phyloP scores from a whole-genome alignment of 2,113 vertebrate genomes.

The Nothobranchius kuhntae region DNA sequence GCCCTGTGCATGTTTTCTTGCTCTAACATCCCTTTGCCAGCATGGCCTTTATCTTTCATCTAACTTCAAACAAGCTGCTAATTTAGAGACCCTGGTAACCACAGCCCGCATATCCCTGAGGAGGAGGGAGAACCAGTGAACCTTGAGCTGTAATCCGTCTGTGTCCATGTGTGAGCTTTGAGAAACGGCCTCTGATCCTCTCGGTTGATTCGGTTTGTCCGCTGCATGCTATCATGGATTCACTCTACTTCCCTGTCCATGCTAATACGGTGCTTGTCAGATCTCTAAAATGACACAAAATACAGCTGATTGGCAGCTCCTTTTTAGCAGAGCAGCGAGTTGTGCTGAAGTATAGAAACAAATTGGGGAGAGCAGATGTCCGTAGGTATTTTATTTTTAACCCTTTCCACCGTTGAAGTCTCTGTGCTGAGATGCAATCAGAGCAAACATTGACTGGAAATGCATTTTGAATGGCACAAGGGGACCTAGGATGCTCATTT shows the following conservation, averaged over 20 bases:
- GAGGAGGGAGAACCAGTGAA: conserved; percentile 26
- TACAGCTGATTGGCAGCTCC: conserved; percentile 18
- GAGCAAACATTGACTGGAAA: not conserved
- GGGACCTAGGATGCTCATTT: not conserved
- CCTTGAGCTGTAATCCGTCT: conserved; percentile 32
- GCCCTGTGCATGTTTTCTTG: conserved; percentile 1
- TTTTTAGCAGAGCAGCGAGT: conserved; percentile 13
- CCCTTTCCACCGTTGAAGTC: not conserved
- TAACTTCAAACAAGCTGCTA: conserved; percentile 39
- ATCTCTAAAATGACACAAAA: conserved; percentile 10
- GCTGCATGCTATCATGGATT: conserved; percentile 16
- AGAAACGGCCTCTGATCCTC: conserved; percentile 37
- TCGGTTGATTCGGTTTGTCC: conserved; percentile 28
- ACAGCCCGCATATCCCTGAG: conserved; percentile 8
- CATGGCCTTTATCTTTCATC: conserved; percentile 18
- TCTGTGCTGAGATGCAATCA: not conserved
- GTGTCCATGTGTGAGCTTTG: conserved; percentile 20
- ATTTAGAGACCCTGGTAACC: conserved; percentile 33
- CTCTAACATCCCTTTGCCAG: conserved; percentile 5
- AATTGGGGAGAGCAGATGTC: not conserved
- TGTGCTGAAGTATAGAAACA: not conserved
- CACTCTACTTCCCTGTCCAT: conserved; percentile 7
- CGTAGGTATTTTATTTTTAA: conserved; percentile 13
- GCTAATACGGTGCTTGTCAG: conserved; percentile 9
- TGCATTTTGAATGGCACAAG: no score